Percentiles rank a stretch among this genome's conserved stretches.
Conservation (phyloP, 2,888 invertebrate species). For the Drosophila helvetica region DNA sequence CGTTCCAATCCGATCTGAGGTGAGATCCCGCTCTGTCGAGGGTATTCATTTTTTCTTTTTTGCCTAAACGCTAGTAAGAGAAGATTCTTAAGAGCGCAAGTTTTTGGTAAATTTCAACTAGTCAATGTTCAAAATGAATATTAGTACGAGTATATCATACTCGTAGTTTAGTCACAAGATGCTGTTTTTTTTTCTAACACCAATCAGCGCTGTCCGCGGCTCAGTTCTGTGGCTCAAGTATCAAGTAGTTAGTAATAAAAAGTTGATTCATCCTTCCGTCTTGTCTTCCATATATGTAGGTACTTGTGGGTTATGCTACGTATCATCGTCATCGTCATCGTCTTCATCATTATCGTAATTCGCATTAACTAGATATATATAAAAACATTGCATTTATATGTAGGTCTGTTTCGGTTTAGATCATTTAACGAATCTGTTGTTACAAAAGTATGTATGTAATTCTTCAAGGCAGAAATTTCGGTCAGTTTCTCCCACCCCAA, state of each 20-base stretch:
- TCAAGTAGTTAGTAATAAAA: conserved; percentile 74
- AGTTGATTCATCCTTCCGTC: conserved; percentile 17
- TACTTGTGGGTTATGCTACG: conserved; percentile 75
- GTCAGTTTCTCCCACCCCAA: conserved; percentile 30
- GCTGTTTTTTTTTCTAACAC: conserved; percentile 22
- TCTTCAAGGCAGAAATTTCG: conserved; percentile 48
- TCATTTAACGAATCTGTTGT: conserved; percentile 57
- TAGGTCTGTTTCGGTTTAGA: conserved; percentile 28
- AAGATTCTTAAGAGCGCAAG: conserved; percentile 17
- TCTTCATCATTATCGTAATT: conserved; percentile 39
- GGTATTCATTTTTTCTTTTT: conserved; percentile 1
- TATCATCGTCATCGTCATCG: conserved; percentile 59
- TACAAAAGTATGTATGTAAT: conserved; percentile 11
- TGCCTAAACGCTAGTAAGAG: conserved; percentile 14
- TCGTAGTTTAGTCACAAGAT: conserved; percentile 38
- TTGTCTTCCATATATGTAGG: conserved; percentile 55
- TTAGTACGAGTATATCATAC: conserved; percentile 29
- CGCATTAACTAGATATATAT: conserved; percentile 18
- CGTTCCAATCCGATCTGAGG: conserved; percentile 29
- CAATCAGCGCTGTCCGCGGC: conserved; percentile 51
- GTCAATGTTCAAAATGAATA: conserved; percentile 49
- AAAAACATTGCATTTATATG: conserved; percentile 23
- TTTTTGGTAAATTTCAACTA: conserved; percentile 48
- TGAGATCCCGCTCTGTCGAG: conserved; percentile 21
- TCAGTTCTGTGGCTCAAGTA: conserved; percentile 75